Conservation (phyloP, 1,140 invertebrate genomes). For the Neelides sp. region DNA sequence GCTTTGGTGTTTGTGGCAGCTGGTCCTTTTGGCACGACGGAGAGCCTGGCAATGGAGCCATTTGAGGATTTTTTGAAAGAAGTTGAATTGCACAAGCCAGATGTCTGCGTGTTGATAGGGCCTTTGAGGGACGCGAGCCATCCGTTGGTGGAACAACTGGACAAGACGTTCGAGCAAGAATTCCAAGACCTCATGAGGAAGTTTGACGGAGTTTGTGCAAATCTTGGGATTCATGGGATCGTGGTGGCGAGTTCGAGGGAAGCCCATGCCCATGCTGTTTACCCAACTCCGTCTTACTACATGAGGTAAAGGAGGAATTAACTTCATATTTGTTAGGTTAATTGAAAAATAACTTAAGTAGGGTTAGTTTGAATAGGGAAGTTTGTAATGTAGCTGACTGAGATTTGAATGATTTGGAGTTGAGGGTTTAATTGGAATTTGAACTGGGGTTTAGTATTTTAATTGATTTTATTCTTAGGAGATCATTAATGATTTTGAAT, state of each 20-base stretch:
- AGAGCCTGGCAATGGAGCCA: conserved; percentile 65
- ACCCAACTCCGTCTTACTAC: conserved; percentile 61
- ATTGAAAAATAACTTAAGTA: too few species aligned
- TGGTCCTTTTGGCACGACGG: conserved; percentile 66
- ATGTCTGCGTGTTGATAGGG: conserved; percentile 60
- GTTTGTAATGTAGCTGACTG: too few species aligned
- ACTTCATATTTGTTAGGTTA: background rate
- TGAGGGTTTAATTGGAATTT: too few species aligned
- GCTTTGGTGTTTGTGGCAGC: conserved; percentile 63
- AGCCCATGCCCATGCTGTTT: conserved; percentile 58
- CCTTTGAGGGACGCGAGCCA: conserved; percentile 67
- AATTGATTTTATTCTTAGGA: too few species aligned
- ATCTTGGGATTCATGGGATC: conserved; percentile 34
- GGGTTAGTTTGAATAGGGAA: too few species aligned
- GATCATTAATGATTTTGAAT: too few species aligned
- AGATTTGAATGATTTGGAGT: too few species aligned
- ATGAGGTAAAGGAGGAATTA: background rate
- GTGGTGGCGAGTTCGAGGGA: conserved; percentile 63
- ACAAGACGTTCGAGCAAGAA: conserved; percentile 52
- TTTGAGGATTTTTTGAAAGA: conserved; percentile 56
- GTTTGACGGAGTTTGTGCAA: conserved; percentile 44
- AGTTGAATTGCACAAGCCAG: conserved; percentile 51
- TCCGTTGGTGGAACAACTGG: conserved; percentile 42
- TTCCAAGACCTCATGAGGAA: conserved; percentile 55
- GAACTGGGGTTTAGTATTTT: too few species aligned